Evolutionary conservation across 2,113 vertebrate genomes (phyloP).

Genomic region (Delphinapterus leucas): DNA sequence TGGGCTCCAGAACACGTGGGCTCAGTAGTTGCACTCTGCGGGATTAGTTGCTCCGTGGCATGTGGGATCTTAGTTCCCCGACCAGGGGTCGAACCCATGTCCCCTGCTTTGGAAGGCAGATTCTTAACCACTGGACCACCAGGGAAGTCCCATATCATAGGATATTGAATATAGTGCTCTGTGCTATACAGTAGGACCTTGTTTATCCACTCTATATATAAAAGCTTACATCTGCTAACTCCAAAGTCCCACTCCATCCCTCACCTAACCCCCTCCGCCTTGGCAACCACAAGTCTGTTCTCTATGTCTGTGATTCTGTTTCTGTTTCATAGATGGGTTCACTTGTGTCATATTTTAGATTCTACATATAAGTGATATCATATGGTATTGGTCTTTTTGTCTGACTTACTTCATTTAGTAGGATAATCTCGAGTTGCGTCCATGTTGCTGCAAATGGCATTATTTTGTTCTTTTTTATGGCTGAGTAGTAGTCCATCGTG

Average conservation of each 20-base stretch:
- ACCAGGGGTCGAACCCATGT: no score
- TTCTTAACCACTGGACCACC: no score
- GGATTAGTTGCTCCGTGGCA: no score
- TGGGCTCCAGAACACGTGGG: no score
- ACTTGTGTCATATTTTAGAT: background rate
- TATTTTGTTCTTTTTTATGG: background rate
- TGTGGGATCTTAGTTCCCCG: no score
- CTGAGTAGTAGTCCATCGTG: background rate
- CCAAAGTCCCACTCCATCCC: background rate
- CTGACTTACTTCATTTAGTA: background rate
- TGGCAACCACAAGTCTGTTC: background rate
- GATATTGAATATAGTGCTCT: background rate
- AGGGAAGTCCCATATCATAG: background rate
- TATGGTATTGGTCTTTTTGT: background rate
- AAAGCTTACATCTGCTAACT: background rate
- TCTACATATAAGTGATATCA: background rate
- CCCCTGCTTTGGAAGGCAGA: no score
- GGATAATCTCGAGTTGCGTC: background rate
- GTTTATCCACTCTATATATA: background rate
- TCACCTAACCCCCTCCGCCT: background rate
- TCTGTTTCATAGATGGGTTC: background rate
- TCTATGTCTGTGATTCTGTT: background rate
- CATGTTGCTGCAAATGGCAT: background rate
- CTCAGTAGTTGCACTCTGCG: no score
- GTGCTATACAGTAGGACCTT: background rate